Base-by-base conservation (phyloP, 2,113 vertebrate species). In the Sitta europaea region DNA sequence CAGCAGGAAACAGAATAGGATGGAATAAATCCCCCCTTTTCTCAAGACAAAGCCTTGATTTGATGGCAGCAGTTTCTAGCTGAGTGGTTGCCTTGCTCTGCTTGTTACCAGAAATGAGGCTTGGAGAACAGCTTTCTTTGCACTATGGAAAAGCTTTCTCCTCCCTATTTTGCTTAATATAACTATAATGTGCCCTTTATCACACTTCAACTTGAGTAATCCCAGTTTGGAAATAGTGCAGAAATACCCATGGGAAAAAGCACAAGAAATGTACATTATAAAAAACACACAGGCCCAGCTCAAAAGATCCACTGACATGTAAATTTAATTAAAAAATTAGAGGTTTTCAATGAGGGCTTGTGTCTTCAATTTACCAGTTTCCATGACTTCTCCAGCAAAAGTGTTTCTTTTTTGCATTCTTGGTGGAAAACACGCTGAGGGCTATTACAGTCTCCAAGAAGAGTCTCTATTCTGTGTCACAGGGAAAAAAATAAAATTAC, bases 161-260 rank as follows among this genome's bases (percentile, higher is more conserved):
- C 80, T 93, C 96, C 92, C 80, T 13, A 1, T 94, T 93, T 86
- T 85, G 88, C 95, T 87, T 92, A 85, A 88, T 95, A 83, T 82
- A 87, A 80, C 94, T 87, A 92, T 94, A 92, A 88, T 91, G 89
- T 96, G 93, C 73, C 90, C 90, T 96, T 88, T 82, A 94, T 96
- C 93, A 95, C 96, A 93, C 95, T 96, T 96, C 87, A 77, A 74
- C 91, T 91, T 67, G 73, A 96, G 90, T 45, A 77, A 93, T 96
- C 79, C 86, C 91, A 25, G 86, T 80, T 91, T 89, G 89, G 94
- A 95, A 96, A 87, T 43, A 70, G 82, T 27, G 47, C 72, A 27
- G 36, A 72, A 76, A 85, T 57, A 47, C 92, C 86, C 95, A 82
- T 35, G 90, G 95, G 96, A 93, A 94, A 76, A 58, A 85, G 73